These are phyloP conservation scores for Spheniscus humboldti DNA, from an alignment of 2,797 vertebrate species.

Conservation along the genomic window DNA sequence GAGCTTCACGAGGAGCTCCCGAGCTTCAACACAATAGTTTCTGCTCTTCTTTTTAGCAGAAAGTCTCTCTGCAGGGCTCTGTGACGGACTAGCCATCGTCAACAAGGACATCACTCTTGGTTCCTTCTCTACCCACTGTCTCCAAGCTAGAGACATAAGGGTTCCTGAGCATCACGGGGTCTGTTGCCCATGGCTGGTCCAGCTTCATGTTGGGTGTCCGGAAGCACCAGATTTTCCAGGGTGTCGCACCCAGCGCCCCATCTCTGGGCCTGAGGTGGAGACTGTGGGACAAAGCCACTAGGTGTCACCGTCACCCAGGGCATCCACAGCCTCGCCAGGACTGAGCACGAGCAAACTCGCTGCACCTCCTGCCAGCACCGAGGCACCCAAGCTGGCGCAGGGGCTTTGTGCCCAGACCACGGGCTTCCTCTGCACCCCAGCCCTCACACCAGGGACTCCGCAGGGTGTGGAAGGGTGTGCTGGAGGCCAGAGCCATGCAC, in stretches of 20 bases:
- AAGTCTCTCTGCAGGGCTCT: background rate
- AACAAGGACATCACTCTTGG: background rate
- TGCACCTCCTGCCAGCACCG: fast-evolving
- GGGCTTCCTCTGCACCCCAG: background rate
- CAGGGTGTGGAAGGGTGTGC: fast-evolving
- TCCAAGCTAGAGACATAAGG: background rate
- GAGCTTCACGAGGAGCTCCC: background rate
- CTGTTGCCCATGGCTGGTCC: background rate
- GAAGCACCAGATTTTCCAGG: background rate
- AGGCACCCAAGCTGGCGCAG: fast-evolving
- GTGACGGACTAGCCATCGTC: fast-evolving
- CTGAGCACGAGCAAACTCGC: background rate
- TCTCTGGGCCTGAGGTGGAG: background rate
- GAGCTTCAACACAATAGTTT: background rate
- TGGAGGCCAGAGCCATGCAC: background rate
- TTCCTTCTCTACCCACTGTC: background rate
- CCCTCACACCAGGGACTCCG: fast-evolving
- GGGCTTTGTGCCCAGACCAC: fast-evolving
- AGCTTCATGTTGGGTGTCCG: fast-evolving
- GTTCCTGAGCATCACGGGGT: fast-evolving
- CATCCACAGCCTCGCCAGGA: background rate
- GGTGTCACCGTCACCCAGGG: constrained; percentile 26
- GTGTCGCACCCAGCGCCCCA: background rate
- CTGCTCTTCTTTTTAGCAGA: background rate
- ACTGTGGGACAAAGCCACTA: background rate